Evolutionary conservation across 2,113 vertebrate species (phyloP).

Genomic region (Ammospiza caudacuta): DNA sequence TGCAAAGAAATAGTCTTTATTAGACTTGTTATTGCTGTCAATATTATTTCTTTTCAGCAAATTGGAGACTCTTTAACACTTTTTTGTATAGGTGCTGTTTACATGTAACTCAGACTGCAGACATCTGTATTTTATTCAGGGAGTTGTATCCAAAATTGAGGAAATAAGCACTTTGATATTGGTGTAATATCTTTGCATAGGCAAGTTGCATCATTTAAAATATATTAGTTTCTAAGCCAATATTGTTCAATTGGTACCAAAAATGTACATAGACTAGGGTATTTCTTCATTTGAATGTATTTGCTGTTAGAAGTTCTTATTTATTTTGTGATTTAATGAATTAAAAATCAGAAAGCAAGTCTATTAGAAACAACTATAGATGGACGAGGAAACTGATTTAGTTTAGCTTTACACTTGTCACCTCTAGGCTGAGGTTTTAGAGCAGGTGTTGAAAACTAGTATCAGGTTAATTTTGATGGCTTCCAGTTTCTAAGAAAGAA

Average conservation of each 20-base stretch:
- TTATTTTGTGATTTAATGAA: slow-evolving; percentile 16
- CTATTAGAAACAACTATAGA: neutral
- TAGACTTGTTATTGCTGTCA: neutral
- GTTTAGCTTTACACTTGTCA: neutral
- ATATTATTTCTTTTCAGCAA: neutral
- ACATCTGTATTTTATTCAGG: neutral
- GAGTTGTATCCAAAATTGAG: neutral
- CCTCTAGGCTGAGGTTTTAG: neutral
- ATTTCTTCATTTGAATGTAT: neutral
- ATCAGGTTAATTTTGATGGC: neutral
- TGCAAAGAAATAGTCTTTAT: neutral
- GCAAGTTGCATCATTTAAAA: neutral
- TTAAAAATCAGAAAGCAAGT: neutral
- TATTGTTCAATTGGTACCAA: slow-evolving; percentile 15
- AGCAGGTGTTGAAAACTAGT: neutral
- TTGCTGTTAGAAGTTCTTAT: neutral
- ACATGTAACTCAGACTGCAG: neutral
- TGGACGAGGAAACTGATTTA: neutral
- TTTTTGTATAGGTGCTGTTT: slow-evolving; percentile 2
- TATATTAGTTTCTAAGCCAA: neutral
- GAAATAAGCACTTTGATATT: slow-evolving; percentile 13
- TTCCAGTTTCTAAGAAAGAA: neutral
- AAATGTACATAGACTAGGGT: neutral
- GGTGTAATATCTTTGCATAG: neutral
- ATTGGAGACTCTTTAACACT: neutral